Evolutionary conservation across 2,797 vertebrate genomes (phyloP).

Genomic region (Periparus ater): DNA sequence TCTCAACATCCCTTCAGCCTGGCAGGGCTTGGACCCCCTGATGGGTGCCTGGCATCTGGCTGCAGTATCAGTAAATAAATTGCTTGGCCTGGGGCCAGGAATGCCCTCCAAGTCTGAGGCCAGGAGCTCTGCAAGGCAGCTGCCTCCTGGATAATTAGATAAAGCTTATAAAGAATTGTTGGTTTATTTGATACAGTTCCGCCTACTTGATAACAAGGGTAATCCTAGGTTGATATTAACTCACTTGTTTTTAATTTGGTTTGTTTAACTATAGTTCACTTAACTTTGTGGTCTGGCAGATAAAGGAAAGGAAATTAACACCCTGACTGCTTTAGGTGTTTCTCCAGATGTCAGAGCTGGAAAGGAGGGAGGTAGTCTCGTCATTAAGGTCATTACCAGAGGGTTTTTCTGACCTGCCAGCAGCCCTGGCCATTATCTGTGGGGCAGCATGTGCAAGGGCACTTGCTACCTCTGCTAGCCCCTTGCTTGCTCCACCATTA

Average conservation of each 20-base stretch:
- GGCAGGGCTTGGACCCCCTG: background rate
- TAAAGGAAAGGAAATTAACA: slow-evolving; percentile 68
- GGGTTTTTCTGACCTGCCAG: background rate
- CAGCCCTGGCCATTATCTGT: background rate
- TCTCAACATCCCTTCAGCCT: background rate
- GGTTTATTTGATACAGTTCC: slow-evolving; percentile 51
- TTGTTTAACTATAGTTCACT: slow-evolving; percentile 64
- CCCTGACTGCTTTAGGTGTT: background rate
- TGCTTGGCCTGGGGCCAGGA: background rate
- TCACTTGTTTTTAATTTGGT: slow-evolving; percentile 55
- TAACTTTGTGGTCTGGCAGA: slow-evolving; percentile 29
- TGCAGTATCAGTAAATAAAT: background rate
- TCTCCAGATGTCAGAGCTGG: background rate
- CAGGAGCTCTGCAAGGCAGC: slow-evolving; percentile 13
- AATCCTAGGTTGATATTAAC: slow-evolving; percentile 60
- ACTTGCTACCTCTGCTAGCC: background rate
- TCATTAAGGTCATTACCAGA: background rate
- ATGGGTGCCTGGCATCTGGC: background rate
- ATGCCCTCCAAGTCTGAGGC: background rate
- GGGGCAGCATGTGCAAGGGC: background rate
- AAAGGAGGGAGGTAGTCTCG: background rate
- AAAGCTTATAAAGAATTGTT: slow-evolving; percentile 66
- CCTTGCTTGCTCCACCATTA: background rate
- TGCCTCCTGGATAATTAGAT: slow-evolving; percentile 57
- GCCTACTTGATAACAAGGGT: slow-evolving; percentile 31